phyloP scores from a whole-genome alignment of 2,888 invertebrate genomes.

The Deilephila porcellus region DNA sequence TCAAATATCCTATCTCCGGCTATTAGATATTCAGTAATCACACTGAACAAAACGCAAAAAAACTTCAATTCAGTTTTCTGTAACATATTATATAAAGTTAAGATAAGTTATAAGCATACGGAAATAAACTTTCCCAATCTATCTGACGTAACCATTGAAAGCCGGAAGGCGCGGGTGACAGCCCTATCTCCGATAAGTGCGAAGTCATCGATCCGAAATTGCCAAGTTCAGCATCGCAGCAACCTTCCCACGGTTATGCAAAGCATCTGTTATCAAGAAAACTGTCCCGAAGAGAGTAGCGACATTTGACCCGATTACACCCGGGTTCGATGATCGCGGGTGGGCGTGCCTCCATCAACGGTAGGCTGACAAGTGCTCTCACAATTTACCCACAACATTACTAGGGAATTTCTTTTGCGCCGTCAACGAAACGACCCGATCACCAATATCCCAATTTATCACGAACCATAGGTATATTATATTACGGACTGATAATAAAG shows the following conservation, averaged over 20 bases:
- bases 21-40: too few species aligned
- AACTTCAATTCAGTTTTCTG: too few species aligned
- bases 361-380: constrained; percentile 24
- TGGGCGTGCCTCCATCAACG: constrained; percentile 58
- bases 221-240: neutral
- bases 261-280: neutral
- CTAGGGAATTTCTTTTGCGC: constrained; percentile 40
- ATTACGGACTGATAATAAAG: neutral
- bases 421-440: constrained; percentile 25
- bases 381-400: constrained; percentile 42
- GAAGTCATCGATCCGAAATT: neutral
- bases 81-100: too few species aligned
- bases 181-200: neutral
- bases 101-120: neutral
- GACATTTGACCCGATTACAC: constrained; percentile 59
- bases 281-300: neutral
- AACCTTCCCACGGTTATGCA: neutral
- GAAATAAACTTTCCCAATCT: neutral
- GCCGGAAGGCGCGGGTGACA: neutral
- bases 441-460: neutral
- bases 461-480: neutral
- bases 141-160: neutral
- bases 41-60: too few species aligned
- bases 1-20: too few species aligned
- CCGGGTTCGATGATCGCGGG: constrained; percentile 62